Conservation (phyloP, 2,113 vertebrate genomes). For the Aramus guarauna region DNA sequence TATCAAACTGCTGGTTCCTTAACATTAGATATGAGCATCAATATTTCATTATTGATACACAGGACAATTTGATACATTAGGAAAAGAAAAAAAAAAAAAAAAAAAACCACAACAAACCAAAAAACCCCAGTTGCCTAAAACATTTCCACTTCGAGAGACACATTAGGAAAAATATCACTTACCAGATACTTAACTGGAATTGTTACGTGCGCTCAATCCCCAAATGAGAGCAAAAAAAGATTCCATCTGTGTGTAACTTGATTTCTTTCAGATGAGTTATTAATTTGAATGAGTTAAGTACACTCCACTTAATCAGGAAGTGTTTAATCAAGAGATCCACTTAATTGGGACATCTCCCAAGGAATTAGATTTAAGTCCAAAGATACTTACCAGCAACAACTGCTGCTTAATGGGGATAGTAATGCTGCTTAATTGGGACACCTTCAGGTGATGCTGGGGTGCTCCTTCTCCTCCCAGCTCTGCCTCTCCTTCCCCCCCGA, state of each 20-base stretch:
- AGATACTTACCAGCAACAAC: slow-evolving; percentile 64
- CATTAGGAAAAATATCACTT: slow-evolving; percentile 65
- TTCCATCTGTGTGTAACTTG: slow-evolving; percentile 67
- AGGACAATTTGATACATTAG: slow-evolving; percentile 19
- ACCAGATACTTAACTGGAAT: slow-evolving; percentile 63
- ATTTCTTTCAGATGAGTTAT: slow-evolving; percentile 76
- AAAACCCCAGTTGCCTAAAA: slow-evolving; percentile 23
- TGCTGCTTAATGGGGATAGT: slow-evolving; percentile 59
- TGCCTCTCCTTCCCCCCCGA: background rate
- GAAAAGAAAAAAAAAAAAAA: background rate
- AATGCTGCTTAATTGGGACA: slow-evolving; percentile 56
- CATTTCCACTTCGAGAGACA: slow-evolving; percentile 54
- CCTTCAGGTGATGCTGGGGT: slow-evolving; percentile 42
- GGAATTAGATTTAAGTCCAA: slow-evolving; percentile 73
- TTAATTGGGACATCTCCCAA: slow-evolving; percentile 75
- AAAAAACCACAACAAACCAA: background rate
- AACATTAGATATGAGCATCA: slow-evolving; percentile 26
- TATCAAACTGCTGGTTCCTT: slow-evolving; percentile 58
- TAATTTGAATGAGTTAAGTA: slow-evolving; percentile 76
- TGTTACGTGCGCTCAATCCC: slow-evolving; percentile 56
- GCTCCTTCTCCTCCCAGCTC: background rate
- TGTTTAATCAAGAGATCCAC: slow-evolving; percentile 75
- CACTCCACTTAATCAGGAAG: slow-evolving; percentile 74
- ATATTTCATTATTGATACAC: slow-evolving; percentile 58
- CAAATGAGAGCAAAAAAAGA: slow-evolving; percentile 51